Evolutionary conservation across 2,888 invertebrate genomes (phyloP).

Genomic region (Tetranychus truncatus): DNA sequence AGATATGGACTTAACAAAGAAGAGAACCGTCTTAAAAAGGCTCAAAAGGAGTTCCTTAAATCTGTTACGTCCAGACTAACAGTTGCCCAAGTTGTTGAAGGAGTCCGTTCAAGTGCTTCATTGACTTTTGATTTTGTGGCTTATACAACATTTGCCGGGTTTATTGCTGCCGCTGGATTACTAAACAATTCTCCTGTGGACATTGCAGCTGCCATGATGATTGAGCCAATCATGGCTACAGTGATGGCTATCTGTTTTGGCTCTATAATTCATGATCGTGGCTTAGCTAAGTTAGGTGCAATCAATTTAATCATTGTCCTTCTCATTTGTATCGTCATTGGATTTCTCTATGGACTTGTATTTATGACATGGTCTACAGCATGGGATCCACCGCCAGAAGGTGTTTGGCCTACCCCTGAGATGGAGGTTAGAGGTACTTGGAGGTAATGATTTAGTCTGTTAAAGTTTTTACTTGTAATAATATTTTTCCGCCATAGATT

Average conservation of each 20-base stretch:
- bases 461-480: not conserved
- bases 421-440: constrained; percentile 18
- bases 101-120: constrained; percentile 45
- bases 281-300: constrained; percentile 46
- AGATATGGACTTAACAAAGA: not conserved
- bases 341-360: constrained; percentile 17
- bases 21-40: constrained; percentile 20
- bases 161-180: constrained; percentile 52
- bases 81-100: constrained; percentile 50
- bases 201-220: constrained; percentile 58
- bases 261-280: constrained; percentile 46
- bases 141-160: constrained; percentile 50
- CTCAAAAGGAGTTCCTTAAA: constrained; percentile 39
- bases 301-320: constrained; percentile 49
- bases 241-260: constrained; percentile 59
- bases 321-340: constrained; percentile 40
- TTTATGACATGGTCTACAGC: constrained; percentile 16
- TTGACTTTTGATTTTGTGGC: constrained; percentile 57
- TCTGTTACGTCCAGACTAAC: constrained; percentile 48
- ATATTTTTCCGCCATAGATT: not conserved
- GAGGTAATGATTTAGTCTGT: not conserved
- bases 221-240: constrained; percentile 57
- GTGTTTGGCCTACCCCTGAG: constrained; percentile 20
- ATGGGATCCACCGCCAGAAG: constrained; percentile 20
- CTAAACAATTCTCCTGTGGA: constrained; percentile 53